Conservation (phyloP, 2,888 invertebrate genomes). For the Pogonocherus hispidulus region DNA sequence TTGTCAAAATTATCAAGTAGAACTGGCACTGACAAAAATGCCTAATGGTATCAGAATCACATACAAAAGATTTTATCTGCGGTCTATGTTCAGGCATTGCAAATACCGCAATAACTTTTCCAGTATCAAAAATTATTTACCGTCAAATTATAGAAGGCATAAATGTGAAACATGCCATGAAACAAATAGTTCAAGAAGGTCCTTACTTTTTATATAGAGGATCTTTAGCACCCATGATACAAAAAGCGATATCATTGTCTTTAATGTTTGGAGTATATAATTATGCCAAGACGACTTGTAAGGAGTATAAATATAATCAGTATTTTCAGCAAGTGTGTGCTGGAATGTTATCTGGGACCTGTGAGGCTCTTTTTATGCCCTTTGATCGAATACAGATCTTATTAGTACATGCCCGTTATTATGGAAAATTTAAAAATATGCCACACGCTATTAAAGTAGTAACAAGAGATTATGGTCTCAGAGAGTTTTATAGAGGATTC, state of each 20-base stretch:
- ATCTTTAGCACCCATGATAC: constrained; percentile 45
- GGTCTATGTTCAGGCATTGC: constrained; percentile 45
- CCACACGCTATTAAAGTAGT: constrained; percentile 39
- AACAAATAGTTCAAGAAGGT: constrained; percentile 43
- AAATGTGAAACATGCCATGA: constrained; percentile 31
- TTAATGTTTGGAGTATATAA: constrained; percentile 49
- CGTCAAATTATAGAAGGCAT: constrained; percentile 48
- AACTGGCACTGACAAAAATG: constrained; percentile 2
- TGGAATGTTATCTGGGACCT: constrained; percentile 36
- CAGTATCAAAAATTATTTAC: constrained; percentile 50
- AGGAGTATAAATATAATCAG: constrained; percentile 17
- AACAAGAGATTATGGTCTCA: constrained; percentile 39
- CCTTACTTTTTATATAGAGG: constrained; percentile 44
- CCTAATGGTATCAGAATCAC: constrained; percentile 25
- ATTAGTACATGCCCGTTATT: constrained; percentile 42
- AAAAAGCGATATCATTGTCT: constrained; percentile 42
- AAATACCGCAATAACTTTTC: constrained; percentile 44
- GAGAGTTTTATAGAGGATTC: constrained; percentile 50
- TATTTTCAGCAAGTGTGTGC: constrained; percentile 39
- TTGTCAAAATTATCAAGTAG: constrained; percentile 15
- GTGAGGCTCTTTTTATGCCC: constrained; percentile 47
- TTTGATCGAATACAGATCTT: constrained; percentile 50
- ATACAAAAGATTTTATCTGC: constrained; percentile 42
- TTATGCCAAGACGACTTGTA: constrained; percentile 34
- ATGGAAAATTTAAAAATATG: constrained; percentile 47